phyloP scores from a whole-genome alignment of 2,113 vertebrate species.

The Halichoeres trimaculatus region DNA sequence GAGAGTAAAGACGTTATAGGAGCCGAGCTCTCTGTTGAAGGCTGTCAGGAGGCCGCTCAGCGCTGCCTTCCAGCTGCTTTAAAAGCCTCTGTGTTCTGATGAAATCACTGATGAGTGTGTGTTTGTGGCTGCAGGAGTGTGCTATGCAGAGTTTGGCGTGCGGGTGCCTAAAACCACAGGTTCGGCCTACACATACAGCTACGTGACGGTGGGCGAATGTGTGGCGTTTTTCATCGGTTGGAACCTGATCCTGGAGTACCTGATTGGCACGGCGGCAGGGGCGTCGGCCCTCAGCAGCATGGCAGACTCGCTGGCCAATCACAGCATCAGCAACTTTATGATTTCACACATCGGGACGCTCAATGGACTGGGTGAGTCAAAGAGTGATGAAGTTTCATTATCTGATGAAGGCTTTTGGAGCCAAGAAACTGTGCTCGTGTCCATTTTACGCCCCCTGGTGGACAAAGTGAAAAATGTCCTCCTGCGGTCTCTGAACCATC shows the following conservation, averaged over 20 bases:
- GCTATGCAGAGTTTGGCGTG: conserved; percentile 98
- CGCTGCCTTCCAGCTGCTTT: conserved; percentile 30
- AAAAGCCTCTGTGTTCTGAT: conserved; percentile 27
- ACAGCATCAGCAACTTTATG: conserved; percentile 96
- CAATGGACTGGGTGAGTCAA: conserved; percentile 91
- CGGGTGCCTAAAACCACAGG: conserved; percentile 97
- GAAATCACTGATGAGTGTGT: background rate
- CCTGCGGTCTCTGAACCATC: too few species aligned
- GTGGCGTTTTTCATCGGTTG: conserved; percentile 99
- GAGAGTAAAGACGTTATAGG: conserved; percentile 44
- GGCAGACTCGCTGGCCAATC: conserved; percentile 97
- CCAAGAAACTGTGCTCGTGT: too few species aligned
- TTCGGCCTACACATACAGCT: conserved; percentile 99
- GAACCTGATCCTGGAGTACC: conserved; percentile 98
- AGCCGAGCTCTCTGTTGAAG: conserved; percentile 26
- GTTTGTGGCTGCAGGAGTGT: conserved; percentile 87
- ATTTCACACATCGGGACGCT: conserved; percentile 89
- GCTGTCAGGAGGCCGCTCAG: conserved; percentile 27
- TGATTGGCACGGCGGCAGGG: conserved; percentile 95
- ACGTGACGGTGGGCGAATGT: conserved; percentile 96
- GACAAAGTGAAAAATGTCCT: too few species aligned
- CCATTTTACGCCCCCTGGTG: too few species aligned
- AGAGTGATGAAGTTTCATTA: too few species aligned
- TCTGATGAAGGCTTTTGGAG: too few species aligned
- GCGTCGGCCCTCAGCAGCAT: conserved; percentile 98